Conservation (phyloP, 2,888 invertebrate genomes). For the Odiellus spinosus region DNA sequence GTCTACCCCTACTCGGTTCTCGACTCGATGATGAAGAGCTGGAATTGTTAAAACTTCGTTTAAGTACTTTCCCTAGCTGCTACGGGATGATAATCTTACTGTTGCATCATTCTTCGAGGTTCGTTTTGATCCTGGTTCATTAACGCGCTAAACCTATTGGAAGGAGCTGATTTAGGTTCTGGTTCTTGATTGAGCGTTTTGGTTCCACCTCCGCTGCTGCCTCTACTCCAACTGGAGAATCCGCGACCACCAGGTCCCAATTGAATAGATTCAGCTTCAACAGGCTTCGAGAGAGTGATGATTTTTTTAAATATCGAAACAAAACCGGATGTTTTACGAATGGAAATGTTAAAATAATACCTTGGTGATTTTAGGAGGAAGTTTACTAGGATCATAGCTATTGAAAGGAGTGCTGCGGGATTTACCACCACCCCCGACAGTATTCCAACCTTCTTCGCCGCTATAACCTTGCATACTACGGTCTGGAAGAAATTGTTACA, state of each 20-base stretch:
- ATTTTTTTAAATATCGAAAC: not conserved
- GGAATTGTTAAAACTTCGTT: not conserved
- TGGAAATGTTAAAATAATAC: not conserved
- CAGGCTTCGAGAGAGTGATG: slow-evolving; percentile 6
- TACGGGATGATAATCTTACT: not conserved
- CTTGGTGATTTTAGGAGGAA: no score
- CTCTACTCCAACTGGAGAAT: slow-evolving; percentile 27
- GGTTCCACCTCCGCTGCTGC: slow-evolving; percentile 27
- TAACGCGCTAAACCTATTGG: slow-evolving; percentile 23
- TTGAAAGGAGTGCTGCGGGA: no score
- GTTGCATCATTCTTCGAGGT: slow-evolving; percentile 2
- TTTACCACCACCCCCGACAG: no score
- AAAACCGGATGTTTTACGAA: not conserved
- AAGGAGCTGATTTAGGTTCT: slow-evolving; percentile 22
- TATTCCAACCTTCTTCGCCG: no score
- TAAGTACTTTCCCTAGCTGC: no score
- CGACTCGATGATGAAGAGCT: slow-evolving; percentile 18
- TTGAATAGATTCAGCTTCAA: slow-evolving; percentile 28
- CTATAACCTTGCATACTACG: no score
- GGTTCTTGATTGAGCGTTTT: slow-evolving; percentile 24
- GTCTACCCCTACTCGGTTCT: slow-evolving; percentile 18
- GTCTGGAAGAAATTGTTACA: no score
- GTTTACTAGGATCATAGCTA: no score
- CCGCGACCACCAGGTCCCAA: slow-evolving; percentile 28
- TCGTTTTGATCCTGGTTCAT: slow-evolving; percentile 1